Evolutionary conservation across 2,797 vertebrate species (phyloP).

Genomic region (Eulemur rubriventer): DNA sequence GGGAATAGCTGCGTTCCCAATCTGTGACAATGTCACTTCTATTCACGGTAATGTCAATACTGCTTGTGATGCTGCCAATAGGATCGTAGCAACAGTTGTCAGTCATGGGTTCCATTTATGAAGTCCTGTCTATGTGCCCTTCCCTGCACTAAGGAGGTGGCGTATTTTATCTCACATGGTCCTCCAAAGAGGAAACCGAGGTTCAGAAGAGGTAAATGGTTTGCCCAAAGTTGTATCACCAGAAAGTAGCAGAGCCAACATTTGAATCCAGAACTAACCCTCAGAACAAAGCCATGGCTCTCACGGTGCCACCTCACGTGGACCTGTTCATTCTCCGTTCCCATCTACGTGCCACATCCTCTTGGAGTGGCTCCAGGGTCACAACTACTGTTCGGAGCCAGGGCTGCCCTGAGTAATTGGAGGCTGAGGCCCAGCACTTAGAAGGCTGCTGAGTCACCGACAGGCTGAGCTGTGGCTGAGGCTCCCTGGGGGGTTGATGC

Average conservation of each 20-base stretch:
- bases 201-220: not conserved
- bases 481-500: fast-evolving
- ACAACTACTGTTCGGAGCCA: not conserved
- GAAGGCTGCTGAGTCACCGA: not conserved
- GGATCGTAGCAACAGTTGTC: fast-evolving
- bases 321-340: not conserved
- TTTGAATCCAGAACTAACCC: not conserved
- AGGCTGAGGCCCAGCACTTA: not conserved
- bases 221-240: not conserved
- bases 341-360: fast-evolving
- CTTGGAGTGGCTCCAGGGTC: not conserved
- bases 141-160: not conserved
- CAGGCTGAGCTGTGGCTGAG: fast-evolving
- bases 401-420: not conserved
- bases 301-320: fast-evolving
- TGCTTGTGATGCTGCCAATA: not conserved
- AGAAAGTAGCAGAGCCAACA: not conserved
- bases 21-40: not conserved
- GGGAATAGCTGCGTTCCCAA: not conserved
- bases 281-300: not conserved
- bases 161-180: fast-evolving
- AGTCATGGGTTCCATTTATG: not conserved
- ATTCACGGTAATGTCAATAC: not conserved
- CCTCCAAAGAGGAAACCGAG: not conserved
- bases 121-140: not conserved